These are phyloP conservation scores for Stegodyphus mimosarum DNA, from an alignment of 1,140 invertebrate genomes.

Conservation along the genomic window DNA sequence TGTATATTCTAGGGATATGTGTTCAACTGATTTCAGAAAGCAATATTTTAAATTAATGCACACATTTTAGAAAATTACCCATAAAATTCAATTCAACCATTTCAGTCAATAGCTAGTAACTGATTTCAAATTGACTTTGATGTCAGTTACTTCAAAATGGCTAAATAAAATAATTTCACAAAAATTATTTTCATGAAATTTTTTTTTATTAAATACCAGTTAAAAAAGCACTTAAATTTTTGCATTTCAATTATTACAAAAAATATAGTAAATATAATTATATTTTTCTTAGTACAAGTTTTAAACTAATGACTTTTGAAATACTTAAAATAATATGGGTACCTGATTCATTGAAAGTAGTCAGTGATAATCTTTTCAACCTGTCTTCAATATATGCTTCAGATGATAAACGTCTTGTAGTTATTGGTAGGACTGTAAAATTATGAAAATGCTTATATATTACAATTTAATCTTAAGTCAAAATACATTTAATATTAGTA, in stretches of 20 bases:
- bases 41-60: neutral
- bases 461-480: neutral
- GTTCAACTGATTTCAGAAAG: neutral
- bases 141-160: neutral
- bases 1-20: neutral
- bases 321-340: conserved; percentile 44
- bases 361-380: conserved; percentile 84
- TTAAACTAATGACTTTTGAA: neutral
- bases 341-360: conserved; percentile 89
- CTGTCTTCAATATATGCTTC: conserved; percentile 81
- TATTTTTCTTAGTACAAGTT: neutral
- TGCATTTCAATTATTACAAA: neutral
- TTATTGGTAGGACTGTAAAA: conserved; percentile 49
- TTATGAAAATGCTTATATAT: neutral
- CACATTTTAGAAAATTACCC: neutral
- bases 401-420: conserved; percentile 69
- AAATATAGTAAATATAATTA: neutral
- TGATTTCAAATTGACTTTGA: neutral
- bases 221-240: neutral
- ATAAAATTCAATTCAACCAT: neutral
- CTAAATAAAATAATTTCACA: neutral
- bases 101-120: neutral
- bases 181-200: no score
- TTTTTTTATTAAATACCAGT: no score
- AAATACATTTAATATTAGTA: neutral